A percentile compares a stretch with the other conserved stretches of the same genome.
These are phyloP conservation scores for Enteromius afrohamiltoni DNA, from an alignment of 2,797 vertebrate species.

Conservation along the genomic window DNA sequence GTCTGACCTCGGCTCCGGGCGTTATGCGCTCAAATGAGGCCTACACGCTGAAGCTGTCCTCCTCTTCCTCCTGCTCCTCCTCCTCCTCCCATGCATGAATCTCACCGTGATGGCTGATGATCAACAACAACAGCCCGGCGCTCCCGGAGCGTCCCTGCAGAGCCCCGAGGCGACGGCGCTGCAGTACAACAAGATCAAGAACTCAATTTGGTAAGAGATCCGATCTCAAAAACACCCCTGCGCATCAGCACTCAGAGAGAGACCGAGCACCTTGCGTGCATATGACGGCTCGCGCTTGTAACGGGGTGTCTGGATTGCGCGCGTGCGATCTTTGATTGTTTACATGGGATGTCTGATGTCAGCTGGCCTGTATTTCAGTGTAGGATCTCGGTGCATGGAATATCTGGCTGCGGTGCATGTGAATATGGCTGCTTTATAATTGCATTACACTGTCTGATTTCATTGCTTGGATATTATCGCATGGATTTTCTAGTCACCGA, in stretches of 20 bases:
- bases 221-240: slow-evolving; percentile 14
- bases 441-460: neutral
- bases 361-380: neutral
- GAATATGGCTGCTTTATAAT: neutral
- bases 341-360: neutral
- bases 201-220: slow-evolving; percentile 94
- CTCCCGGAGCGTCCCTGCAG: slow-evolving; percentile 74
- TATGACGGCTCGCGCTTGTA: neutral
- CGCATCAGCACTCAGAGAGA: neutral
- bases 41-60: slow-evolving; percentile 83
- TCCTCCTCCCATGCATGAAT: slow-evolving; percentile 72
- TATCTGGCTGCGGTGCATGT: neutral
- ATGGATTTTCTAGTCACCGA: neutral
- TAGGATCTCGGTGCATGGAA: neutral
- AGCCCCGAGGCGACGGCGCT: slow-evolving; percentile 91
- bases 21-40: slow-evolving; percentile 84
- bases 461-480: neutral
- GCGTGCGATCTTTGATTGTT: slow-evolving; percentile 8
- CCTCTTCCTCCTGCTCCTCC: slow-evolving; percentile 50
- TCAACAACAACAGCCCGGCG: slow-evolving; percentile 77
- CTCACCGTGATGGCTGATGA: slow-evolving; percentile 89
- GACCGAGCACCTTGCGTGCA: slow-evolving; percentile 8
- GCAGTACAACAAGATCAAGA: slow-evolving; percentile 97
- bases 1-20: slow-evolving; percentile 37
- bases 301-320: neutral